A percentile compares a stretch with the other conserved stretches of the same genome.
These are phyloP conservation scores for Emberiza fucata DNA, from an alignment of 2,113 vertebrate genomes.

Conservation along the genomic window DNA sequence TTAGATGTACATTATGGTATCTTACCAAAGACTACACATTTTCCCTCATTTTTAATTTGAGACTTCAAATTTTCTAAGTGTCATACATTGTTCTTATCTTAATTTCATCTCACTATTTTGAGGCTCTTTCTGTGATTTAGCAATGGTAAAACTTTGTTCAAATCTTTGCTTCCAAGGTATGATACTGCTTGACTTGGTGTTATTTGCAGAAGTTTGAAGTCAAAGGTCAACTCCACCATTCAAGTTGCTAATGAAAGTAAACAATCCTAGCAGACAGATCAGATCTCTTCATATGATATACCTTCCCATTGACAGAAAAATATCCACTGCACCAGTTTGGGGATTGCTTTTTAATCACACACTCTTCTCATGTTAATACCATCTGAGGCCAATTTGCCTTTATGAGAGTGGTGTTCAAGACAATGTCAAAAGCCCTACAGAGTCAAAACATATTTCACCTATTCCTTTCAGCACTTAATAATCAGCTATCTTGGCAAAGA, in stretches of 20 bases:
- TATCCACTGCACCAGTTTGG: not conserved
- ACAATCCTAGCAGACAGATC: not conserved
- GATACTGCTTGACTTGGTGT: not conserved
- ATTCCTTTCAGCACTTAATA: conserved; percentile 5
- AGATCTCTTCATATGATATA: not conserved
- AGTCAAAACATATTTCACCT: not conserved
- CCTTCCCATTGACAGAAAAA: not conserved
- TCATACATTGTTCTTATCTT: not conserved
- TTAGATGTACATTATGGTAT: not conserved
- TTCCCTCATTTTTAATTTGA: not conserved
- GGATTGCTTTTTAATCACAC: not conserved
- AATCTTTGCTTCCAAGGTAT: not conserved
- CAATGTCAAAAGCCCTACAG: not conserved
- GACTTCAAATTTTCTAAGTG: not conserved
- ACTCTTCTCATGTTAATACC: not conserved
- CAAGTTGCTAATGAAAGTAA: not conserved
- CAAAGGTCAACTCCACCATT: not conserved
- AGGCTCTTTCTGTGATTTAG: not conserved
- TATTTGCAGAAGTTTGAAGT: not conserved
- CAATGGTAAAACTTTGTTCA: not conserved
- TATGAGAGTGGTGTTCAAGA: not conserved
- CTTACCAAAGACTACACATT: not conserved
- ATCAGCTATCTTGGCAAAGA: not conserved
- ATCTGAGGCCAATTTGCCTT: not conserved
- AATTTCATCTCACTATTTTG: not conserved